Base-by-base conservation (phyloP, 2,888 invertebrate species). In the Phyto melanocephala region DNA sequence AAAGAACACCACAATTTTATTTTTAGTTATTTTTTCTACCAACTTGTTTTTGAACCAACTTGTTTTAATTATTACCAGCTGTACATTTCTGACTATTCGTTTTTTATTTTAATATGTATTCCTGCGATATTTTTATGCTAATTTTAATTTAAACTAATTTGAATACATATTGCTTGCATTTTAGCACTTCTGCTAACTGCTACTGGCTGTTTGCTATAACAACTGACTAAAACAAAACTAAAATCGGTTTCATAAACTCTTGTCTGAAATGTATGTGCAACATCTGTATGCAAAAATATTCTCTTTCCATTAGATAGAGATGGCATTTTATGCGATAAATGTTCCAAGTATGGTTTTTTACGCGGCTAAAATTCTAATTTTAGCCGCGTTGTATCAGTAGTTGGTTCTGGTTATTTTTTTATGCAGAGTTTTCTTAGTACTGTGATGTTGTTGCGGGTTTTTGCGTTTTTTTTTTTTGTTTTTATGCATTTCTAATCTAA, bases 401-500 rank as follows among this genome's bases (percentile, higher is more conserved):
- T 63, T 45, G 54, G 40, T 72, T 71, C 52, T 15, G n/a, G 54
- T 47, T 13, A 50, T 50, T 42, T 37, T 24, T 17, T 22, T 17
- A 4, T 28, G 20, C 15, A n/a, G 3, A 17, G 28, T 54, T 74
- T 54, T 40, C 15, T 47, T 22, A 11, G 4, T 42, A 17, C 24
- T 50, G n/a, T n/a, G n/a, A n/a, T n/a, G n/a, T n/a, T n/a, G n/a
- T 20, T 13, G 4, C 1, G 17, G 13, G 20, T 33, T 63, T 54
- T 58, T 67, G 24, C 11, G 15, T 56, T 33, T 67, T 75, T 54
- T 33, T 20, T 15, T 42, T 60, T 20, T 62, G 1, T 62, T 54
- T 54, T 37, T 42, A n/a, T 63, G 70, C 78, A 82, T 75, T 81
- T 71, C 52, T 78, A 82, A 82, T 82, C 78, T 82, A 82, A 82